Evolutionary conservation across 2,888 invertebrate genomes (phyloP), one percentile per base, ranked within the genome.

Genomic region (Blastobasis adustella): DNA sequence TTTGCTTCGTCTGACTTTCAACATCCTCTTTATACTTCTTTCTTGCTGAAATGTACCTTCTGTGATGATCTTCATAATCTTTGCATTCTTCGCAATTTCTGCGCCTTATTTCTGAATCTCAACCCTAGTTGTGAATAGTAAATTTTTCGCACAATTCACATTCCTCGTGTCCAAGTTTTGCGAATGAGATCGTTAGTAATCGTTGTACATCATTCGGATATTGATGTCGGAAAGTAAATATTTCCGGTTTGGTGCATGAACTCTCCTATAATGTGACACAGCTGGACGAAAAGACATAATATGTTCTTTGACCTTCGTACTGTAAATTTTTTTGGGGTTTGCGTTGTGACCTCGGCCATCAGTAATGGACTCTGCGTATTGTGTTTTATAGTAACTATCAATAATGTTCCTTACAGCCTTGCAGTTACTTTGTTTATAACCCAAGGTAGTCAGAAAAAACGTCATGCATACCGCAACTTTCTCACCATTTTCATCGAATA

Each of bases 141-240:
- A 39, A 49, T 10, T 5, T 10, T 45, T 46, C 53, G 57, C 54
- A 58, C 23, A 41, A 45, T 40, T 56, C 59, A 49, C 55, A 59
- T 49, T 59, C 54, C 51, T 59, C 59, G 50, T 55, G 43, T 0
- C 54, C 51, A 4, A 55, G 37, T 23, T 51, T 37, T 4, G 54
- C 49, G 49, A 56, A 56, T 5, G 53, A 53, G 47, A 60, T 57
- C n/a, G n/a, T 44, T 54, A 46, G 49, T 56, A 56, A 48, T 52
- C 46, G 41, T 49, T 44, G 49, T 52, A 53, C 55, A 60, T 60
- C 36, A 50, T 46, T 0, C 50, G 40, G 10, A 53, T 41, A 3
- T 46, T 60, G 23, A 60, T 49, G 42, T 57, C 57, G 46, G 52
- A 57, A 9, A 58, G 56, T 43, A 60, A 44, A 49, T 58, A 58